These are phyloP conservation scores for Columbina picui DNA, from an alignment of 2,113 vertebrate genomes.

Conservation along the genomic window DNA sequence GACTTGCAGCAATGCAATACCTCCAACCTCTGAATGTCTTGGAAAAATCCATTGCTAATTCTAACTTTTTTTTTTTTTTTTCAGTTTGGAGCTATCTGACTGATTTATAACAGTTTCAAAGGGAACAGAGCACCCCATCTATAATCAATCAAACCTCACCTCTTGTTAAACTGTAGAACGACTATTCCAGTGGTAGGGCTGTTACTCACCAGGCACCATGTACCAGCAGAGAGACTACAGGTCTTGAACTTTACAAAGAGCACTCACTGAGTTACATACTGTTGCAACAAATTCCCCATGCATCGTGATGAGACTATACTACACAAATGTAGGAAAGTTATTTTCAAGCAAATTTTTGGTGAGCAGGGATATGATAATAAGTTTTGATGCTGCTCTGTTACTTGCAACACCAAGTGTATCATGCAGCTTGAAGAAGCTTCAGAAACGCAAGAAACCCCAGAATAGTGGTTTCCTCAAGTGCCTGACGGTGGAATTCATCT, in stretches of 20 bases:
- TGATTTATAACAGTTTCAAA: conserved; percentile 37
- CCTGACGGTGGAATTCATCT: not conserved
- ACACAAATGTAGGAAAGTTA: not conserved
- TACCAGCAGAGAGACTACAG: conserved; percentile 14
- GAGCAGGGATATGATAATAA: not conserved
- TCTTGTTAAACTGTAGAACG: not conserved
- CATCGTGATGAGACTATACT: not conserved
- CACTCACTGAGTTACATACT: not conserved
- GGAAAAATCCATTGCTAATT: not conserved
- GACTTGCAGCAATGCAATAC: not conserved
- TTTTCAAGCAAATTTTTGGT: not conserved
- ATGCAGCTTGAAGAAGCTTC: not conserved
- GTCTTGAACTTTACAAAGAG: conserved; percentile 3
- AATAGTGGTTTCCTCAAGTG: not conserved
- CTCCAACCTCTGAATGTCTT: not conserved
- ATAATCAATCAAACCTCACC: conserved; percentile 15
- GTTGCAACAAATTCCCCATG: not conserved
- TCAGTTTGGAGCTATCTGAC: not conserved
- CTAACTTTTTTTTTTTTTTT: no score
- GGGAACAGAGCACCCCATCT: not conserved
- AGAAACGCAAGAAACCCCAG: not conserved
- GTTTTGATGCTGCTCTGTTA: not conserved
- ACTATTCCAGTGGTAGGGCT: not conserved
- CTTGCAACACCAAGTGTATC: not conserved
- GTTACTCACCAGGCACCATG: not conserved